These are phyloP conservation scores for Nycticebus coucang DNA, from an alignment of 2,113 vertebrate species.

Conservation along the genomic window DNA sequence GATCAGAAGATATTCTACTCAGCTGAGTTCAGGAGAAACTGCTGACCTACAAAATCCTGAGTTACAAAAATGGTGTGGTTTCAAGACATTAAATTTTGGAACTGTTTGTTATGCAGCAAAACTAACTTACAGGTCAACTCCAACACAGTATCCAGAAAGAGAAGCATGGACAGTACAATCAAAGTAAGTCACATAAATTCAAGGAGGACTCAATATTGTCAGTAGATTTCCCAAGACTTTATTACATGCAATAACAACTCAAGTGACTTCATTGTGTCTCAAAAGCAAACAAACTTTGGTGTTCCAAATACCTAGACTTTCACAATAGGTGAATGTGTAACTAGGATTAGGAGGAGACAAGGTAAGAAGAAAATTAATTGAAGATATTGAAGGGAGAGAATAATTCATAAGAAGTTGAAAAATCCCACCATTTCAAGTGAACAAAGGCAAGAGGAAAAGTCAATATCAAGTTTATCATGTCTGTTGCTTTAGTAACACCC, in stretches of 20 bases:
- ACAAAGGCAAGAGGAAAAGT: constrained; percentile 5
- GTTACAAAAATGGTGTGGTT: background rate
- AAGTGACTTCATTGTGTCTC: background rate
- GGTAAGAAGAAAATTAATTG: background rate
- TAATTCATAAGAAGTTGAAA: constrained; percentile 34
- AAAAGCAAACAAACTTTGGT: constrained; percentile 19
- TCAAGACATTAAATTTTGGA: background rate
- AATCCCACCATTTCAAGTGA: background rate
- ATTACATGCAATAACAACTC: constrained; percentile 4
- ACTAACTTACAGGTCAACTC: background rate
- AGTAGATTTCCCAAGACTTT: constrained; percentile 1
- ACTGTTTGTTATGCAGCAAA: background rate
- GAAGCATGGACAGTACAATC: background rate
- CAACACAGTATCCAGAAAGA: background rate
- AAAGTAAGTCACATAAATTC: background rate
- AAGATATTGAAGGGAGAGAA: background rate
- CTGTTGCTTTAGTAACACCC: background rate
- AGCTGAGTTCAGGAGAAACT: background rate
- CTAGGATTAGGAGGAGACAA: background rate
- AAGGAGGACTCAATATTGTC: background rate
- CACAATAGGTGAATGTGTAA: background rate
- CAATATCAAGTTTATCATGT: background rate
- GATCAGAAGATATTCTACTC: background rate
- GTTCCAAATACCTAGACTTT: background rate
- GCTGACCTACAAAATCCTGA: background rate